Base-by-base conservation (phyloP, 2,113 vertebrate species). In the Propithecus coquereli region DNA sequence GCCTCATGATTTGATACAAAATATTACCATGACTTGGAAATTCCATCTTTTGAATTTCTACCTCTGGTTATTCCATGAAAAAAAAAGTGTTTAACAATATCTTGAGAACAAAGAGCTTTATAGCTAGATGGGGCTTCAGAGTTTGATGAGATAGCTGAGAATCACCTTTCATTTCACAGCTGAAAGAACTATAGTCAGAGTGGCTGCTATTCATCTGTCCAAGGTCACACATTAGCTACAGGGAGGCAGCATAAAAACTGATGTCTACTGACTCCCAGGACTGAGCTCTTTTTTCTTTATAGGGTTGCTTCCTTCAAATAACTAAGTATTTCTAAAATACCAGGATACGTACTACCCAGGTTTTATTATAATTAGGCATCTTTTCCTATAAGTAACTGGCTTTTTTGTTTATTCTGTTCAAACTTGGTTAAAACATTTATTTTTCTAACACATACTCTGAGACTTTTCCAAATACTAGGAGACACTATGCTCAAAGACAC, bases 361-460 rank as follows among this genome's bases (percentile, higher is more conserved):
- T 50, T 63, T 34, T 94, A 85, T 83, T 63, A 71, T 68, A 90
- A 97, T 8, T 77, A 50, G 37, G 43, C n/a, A 86, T 47, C 43
- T 7, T 81, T 92, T 81, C 25, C 16, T 68, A 23, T 70, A 92
- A 89, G 77, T 79, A 88, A 82, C 43, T 84, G 59, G 22, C 27
- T 80, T 88, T 80, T 32, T 16, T 22, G 5, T 71, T 91, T 91
- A n/a, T 79, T 95, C 61, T 8, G 8, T 87, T 94, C 34, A 50
- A 95, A 79, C 14, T 32, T 73, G 43, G 40, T 54, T 96, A 85
- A 89, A 91, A 59, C 59, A 57, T 65, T 81, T 84, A 79, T 85
- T 97, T 96, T 93, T 71, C 43, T 92, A 82, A 17, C 84, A 87
- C 10, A 57, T 82, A 80, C 40, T 91, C n/a, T 77, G 76, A 89